Base-by-base conservation (phyloP, 92 coral and sea anemone species). In the Bergia puertoricense region DNA sequence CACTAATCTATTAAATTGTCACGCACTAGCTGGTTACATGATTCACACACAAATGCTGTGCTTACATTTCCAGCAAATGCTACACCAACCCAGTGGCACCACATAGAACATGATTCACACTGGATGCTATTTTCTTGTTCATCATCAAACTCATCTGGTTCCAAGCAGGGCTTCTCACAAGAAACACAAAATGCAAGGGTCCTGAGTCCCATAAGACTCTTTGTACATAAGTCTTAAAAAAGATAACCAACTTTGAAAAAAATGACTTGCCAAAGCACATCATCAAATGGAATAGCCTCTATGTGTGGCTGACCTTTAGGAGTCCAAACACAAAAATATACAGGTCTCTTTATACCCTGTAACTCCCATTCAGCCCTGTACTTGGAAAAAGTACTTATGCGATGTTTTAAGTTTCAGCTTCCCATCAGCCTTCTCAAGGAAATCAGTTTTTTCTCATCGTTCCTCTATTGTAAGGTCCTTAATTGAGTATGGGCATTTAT, bases 351-450 rank as follows among this genome's bases (percentile, higher is more conserved):
- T 77, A 3, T 8, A 73, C 30, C 91, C 94, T 50, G 89, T 82
- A 23, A 89, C 43, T 9, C 79, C 92, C 92, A 92, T 92, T 65
- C 88, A 84, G 5, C 94, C 94, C 76, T 79, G 88, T 23, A 92
- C 88, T 69, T 92, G 93, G 88, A n/a, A 77, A 85, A 39, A 92
- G 76, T 86, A 81, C 37, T 78, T 92, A 50, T 89, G 94, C 7
- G 69, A 14, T 74, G 74, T 74, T 80, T 85, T 91, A 16, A 91
- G 91, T n/a, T 22, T 41, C 23, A 85, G 48, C 43, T 85, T 51
- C 20, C 71, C 88, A 14, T 85, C 91, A 22, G 50, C 78, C 51
- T 39, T 78, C 79, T 89, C 93, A 39, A 89, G 48, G 72, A 76
- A 91, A 39, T 80, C 83, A 38, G 85, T 74, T 76, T 79, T 72